Base-by-base conservation (phyloP, 2,113 vertebrate genomes). In the Corydoras sp. region DNA sequence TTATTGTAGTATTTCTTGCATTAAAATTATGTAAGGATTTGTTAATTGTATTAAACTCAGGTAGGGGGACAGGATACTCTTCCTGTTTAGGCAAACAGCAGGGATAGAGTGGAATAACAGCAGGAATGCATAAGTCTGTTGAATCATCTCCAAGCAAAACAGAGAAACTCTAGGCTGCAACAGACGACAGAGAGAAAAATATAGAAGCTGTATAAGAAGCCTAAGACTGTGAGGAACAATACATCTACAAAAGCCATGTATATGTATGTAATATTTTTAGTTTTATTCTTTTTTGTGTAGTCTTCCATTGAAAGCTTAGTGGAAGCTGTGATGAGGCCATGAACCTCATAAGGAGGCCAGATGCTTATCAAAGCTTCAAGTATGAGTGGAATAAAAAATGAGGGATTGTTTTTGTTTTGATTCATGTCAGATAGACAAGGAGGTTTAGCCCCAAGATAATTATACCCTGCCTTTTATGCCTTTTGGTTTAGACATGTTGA, bases 101-200 rank as follows among this genome's bases (percentile, higher is more conserved):
- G 35, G 18, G 62, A 55, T 65, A 77, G 69, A 66, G 66, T 24
- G 53, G 72, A 69, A 73, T 58, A 71, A 65, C 71, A 64, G 73
- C 68, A 68, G 43, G 69, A 72, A 76, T 75, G 77, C 73, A 73
- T 43, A 55, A 79, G 62, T 81, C 70, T 65, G 65, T 79, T 82
- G 71, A 82, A 83, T 71, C 59, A 77, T 43, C 70, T 82, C 79
- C 75, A 80, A 80, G 74, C 53, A 76, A 82, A 83, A 80, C 68
- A 79, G 15, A 65, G 48, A 50, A 82, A 76, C 74, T 82, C 68
- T 75, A 74, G 66, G 60, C 68, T 50, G 71, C 31, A 24, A 29
- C 68, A 73, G 72, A 69, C 50, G 14, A 43, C 13, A 63, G 51
- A 53, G 69, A 55, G 48, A 62, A 50, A 63, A 9, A 43, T 43